Percentiles rank a stretch among this genome's conserved stretches.
These are phyloP conservation scores for Cephalopterus ornatus DNA, from an alignment of 2,113 vertebrate genomes.

Conservation along the genomic window DNA sequence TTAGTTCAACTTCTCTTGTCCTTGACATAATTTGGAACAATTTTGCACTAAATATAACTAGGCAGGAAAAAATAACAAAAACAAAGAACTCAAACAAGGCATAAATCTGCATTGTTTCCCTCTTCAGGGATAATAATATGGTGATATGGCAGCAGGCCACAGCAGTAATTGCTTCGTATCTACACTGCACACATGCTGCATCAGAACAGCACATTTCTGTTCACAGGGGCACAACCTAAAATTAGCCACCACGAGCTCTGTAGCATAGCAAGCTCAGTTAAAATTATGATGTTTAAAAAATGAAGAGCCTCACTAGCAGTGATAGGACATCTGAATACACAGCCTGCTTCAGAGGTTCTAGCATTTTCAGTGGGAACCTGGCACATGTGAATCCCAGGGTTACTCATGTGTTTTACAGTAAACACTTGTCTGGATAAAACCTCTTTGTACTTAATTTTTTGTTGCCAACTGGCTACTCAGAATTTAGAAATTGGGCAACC, in stretches of 20 bases:
- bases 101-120: neutral
- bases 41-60: slow-evolving; percentile 34
- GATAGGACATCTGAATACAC: neutral
- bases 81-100: neutral
- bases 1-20: neutral
- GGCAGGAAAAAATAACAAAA: slow-evolving; percentile 25
- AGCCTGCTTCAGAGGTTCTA: neutral
- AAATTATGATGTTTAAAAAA: neutral
- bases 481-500: neutral
- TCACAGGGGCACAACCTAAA: neutral
- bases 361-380: neutral
- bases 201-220: neutral
- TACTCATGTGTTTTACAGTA: neutral
- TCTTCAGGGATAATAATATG: neutral
- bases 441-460: neutral
- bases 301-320: neutral
- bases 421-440: neutral
- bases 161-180: neutral
- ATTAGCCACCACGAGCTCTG: neutral
- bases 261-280: neutral
- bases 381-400: neutral
- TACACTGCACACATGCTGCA: neutral
- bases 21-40: neutral
- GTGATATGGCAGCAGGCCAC: neutral
- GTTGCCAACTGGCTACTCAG: neutral